phyloP scores from a whole-genome alignment of 1,140 invertebrate genomes.

The Euglossa dilemma region DNA sequence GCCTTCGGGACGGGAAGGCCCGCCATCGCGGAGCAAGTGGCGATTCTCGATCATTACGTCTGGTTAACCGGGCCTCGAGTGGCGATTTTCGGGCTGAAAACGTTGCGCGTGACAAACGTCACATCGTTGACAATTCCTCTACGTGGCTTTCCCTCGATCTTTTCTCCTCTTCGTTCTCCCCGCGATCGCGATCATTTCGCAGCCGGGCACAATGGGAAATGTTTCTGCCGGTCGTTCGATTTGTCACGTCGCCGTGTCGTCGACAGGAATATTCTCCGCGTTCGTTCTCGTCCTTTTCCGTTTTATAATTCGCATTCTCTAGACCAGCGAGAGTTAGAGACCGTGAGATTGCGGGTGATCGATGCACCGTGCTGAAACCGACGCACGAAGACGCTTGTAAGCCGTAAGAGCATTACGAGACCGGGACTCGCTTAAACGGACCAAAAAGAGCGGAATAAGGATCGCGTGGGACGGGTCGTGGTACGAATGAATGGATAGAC shows the following conservation, averaged over 20 bases:
- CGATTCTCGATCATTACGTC: slow-evolving; percentile 63
- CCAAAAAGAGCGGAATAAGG: slow-evolving; percentile 46
- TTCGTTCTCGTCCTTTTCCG: background rate
- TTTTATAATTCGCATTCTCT: slow-evolving; percentile 6
- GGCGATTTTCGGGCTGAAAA: slow-evolving; percentile 47
- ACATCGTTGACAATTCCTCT: too few species aligned
- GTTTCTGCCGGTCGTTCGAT: background rate
- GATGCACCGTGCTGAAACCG: slow-evolving; percentile 37
- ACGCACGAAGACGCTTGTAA: slow-evolving; percentile 43
- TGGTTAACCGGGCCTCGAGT: slow-evolving; percentile 53
- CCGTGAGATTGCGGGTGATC: slow-evolving; percentile 40
- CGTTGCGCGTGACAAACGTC: slow-evolving; percentile 49
- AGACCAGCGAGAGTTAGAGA: background rate
- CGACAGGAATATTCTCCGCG: background rate
- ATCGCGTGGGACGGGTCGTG: slow-evolving; percentile 48
- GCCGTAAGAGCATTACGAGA: slow-evolving; percentile 27
- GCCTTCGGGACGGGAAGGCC: slow-evolving; percentile 30
- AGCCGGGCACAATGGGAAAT: background rate
- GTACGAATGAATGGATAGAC: slow-evolving; percentile 48
- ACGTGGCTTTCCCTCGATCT: too few species aligned
- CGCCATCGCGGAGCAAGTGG: slow-evolving; percentile 41
- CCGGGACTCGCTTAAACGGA: slow-evolving; percentile 37
- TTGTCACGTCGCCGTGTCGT: slow-evolving; percentile 14
- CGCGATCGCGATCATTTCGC: slow-evolving; percentile 27
- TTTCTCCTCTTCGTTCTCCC: too few species aligned